Base-by-base conservation (phyloP, 2,113 vertebrate genomes). In the Arenaria interpres region DNA sequence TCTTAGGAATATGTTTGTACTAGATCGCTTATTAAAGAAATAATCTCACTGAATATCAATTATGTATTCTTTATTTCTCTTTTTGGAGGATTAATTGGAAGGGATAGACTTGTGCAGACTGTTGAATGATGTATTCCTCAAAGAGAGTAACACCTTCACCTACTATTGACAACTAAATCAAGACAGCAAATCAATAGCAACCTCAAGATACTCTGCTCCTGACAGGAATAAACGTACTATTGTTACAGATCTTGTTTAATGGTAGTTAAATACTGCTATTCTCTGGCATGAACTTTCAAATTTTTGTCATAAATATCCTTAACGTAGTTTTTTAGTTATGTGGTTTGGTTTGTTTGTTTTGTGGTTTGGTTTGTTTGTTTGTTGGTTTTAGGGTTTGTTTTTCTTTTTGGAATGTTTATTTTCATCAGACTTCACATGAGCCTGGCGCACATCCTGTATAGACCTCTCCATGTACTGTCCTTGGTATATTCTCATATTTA, bases 361-460 rank as follows among this genome's bases (percentile, higher is more conserved):
- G 62, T 37, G 30, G 3, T 0, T 11, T 22, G 10, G 10, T 23
- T 46, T 50, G 11, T 32, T 75, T n/a, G 8, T 68, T 32, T 7
- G 2, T n/a, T 63, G 7, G 0, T 2, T 16, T 67, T 18, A 20
- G 1, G 10, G 68, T 79, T 57, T 24, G 1, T 39, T 77, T 75
- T 60, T 64, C 32, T 81, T 3, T 12, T 72, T 60, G 22, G 21
- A 71, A 46, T 54, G 12, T 46, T 88, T 62, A 7, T 67, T 74
- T 90, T 10, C 33, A 23, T 66, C 25, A 48, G 5, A 20, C 30
- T 83, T 90, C 32, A 15, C n/a, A 17, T 75, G 32, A 75, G 25
- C 16, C 66, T 68, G n/a, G 37, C 46, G n/a, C 10, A 78, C 53
- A 71, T n/a, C 22, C 32, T 59, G 7, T 4, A 1, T 14, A 25